A percentile compares a stretch with the other conserved stretches of the same genome.
Evolutionary conservation across 2,113 vertebrate genomes (phyloP).

Genomic region (Saguinus midas): DNA sequence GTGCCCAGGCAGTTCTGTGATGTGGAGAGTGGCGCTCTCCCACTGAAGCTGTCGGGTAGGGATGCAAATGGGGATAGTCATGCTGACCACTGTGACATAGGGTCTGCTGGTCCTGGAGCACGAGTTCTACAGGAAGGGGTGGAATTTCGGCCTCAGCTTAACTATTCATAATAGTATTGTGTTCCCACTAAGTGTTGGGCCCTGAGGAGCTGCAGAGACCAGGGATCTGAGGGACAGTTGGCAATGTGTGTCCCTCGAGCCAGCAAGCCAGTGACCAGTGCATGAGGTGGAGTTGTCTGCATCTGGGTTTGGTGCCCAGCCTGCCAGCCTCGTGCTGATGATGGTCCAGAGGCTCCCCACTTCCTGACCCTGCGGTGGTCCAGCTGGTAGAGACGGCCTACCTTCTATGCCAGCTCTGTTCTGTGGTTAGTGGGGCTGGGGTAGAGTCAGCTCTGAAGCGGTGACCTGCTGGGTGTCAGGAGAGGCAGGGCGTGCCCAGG

Average conservation of each 20-base stretch:
- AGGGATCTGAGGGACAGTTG: neutral
- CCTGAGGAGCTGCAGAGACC: neutral
- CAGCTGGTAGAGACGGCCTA: neutral
- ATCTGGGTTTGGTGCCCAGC: neutral
- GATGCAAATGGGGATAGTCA: neutral
- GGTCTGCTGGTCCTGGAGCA: neutral
- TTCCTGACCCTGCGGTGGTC: neutral
- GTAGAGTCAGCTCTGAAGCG: neutral
- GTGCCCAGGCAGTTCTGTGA: neutral
- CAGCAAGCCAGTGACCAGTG: neutral
- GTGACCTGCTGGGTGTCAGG: neutral
- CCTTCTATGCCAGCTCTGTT: neutral
- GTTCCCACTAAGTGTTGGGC: neutral
- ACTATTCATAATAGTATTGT: neutral
- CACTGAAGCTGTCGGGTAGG: neutral
- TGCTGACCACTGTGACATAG: neutral
- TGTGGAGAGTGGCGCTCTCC: neutral
- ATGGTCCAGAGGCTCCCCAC: too few relatives aligned
- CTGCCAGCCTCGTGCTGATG: neutral
- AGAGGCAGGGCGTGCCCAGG: neutral
- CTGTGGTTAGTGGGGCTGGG: neutral
- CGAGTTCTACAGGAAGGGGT: neutral
- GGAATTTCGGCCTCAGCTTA: neutral
- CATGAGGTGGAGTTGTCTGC: neutral
- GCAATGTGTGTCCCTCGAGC: neutral